Evolutionary conservation across 2,888 invertebrate genomes (phyloP).

Genomic region (Ennomos quercinarius): DNA sequence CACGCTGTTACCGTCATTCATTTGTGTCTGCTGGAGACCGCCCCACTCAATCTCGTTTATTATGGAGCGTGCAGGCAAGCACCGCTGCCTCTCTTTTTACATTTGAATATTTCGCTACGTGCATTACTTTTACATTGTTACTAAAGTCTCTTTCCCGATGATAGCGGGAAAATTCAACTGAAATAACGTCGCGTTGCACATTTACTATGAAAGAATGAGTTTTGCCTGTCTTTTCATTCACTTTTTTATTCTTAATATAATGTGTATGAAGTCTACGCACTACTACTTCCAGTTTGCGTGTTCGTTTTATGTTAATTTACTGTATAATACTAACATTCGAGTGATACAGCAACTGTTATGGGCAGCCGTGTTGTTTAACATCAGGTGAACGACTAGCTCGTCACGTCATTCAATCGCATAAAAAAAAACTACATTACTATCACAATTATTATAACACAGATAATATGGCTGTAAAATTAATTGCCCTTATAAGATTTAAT

Average conservation of each 20-base stretch:
- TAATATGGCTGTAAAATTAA: too few species aligned
- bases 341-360: too few species aligned
- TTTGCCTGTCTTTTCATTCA: slow-evolving; percentile 38
- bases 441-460: too few species aligned
- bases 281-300: too few species aligned
- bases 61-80: slow-evolving; percentile 72
- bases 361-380: too few species aligned
- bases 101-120: slow-evolving; percentile 71
- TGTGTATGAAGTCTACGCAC: too few species aligned
- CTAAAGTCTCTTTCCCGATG: slow-evolving; percentile 49
- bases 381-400: too few species aligned
- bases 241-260: neutral
- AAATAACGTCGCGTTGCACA: slow-evolving; percentile 42
- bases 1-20: slow-evolving; percentile 77
- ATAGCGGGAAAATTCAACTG: slow-evolving; percentile 49
- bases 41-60: slow-evolving; percentile 82
- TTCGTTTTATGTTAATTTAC: too few species aligned
- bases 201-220: slow-evolving; percentile 42
- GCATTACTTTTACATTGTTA: slow-evolving; percentile 70
- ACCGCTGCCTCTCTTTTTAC: slow-evolving; percentile 68
- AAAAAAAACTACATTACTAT: too few species aligned
- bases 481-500: too few species aligned
- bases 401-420: too few species aligned
- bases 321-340: too few species aligned
- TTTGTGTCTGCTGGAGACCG: slow-evolving; percentile 72